Percentiles rank a stretch among this genome's conserved stretches.
phyloP scores from a whole-genome alignment of 2,797 vertebrate species.

The Cirrhinus mrigala region DNA sequence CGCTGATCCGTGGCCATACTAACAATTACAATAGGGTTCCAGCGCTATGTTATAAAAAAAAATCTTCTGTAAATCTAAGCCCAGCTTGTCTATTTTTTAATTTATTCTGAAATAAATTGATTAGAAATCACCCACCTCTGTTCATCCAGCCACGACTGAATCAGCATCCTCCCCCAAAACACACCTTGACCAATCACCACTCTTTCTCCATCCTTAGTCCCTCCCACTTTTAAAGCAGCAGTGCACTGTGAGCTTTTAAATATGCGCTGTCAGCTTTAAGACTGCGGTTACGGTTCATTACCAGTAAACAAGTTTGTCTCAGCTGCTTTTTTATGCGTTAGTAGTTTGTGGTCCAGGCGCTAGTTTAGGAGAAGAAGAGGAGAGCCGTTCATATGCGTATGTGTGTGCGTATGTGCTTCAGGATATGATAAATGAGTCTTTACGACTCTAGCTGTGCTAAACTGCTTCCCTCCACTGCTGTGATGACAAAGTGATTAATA shows the following conservation, averaged over 20 bases:
- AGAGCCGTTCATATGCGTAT: slow-evolving; percentile 4
- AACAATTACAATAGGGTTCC: no score
- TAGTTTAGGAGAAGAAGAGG: background rate
- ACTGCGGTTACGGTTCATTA: slow-evolving; percentile 23
- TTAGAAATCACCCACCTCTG: background rate
- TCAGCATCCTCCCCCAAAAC: background rate
- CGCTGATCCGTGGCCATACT: no score
- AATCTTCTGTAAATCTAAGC: background rate
- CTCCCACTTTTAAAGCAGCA: background rate
- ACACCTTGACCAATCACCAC: slow-evolving; percentile 1
- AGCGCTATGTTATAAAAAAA: background rate
- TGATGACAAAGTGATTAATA: slow-evolving; percentile 84
- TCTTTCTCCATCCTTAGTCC: background rate
- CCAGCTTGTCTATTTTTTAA: no score
- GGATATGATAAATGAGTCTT: slow-evolving; percentile 81
- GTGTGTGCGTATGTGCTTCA: slow-evolving; percentile 48
- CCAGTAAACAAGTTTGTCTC: slow-evolving; percentile 47
- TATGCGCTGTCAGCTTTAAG: slow-evolving; percentile 30
- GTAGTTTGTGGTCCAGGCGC: background rate
- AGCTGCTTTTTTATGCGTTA: slow-evolving; percentile 13
- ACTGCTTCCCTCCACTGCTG: slow-evolving; percentile 79
- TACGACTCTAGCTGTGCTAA: slow-evolving; percentile 71
- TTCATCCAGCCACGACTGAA: background rate
- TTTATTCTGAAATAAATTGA: background rate
- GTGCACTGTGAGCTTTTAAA: background rate